Conservation (phyloP, 2,888 invertebrate species). For the Malthinus flaveolus region DNA sequence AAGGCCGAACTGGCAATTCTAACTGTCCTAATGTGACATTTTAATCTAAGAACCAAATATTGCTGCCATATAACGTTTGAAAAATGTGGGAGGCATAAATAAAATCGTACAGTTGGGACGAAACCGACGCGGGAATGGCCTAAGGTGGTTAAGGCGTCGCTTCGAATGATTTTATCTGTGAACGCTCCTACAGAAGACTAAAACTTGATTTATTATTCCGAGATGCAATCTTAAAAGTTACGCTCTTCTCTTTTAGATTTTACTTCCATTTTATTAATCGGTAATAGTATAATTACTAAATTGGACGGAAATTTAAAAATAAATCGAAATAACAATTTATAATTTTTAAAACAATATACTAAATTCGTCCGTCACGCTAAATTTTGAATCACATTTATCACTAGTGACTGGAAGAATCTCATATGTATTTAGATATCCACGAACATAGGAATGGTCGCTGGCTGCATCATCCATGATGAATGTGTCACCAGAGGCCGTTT, state of each 20-base stretch:
- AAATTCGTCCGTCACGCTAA: constrained; percentile 10
- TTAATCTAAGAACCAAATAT: constrained; percentile 43
- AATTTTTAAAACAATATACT: not conserved
- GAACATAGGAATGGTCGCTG: constrained; percentile 24
- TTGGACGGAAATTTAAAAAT: not conserved
- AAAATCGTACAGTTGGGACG: constrained; percentile 51
- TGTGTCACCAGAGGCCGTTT: constrained; percentile 44
- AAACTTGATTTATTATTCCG: constrained; percentile 52
- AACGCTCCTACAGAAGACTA: constrained; percentile 51
- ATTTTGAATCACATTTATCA: constrained; percentile 20
- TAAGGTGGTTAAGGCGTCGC: constrained; percentile 51
- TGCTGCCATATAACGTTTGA: constrained; percentile 42
- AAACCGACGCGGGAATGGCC: constrained; percentile 51
- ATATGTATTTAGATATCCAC: constrained; percentile 23
- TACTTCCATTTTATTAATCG: constrained; percentile 43
- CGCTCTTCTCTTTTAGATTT: constrained; percentile 42
- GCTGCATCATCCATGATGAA: constrained; percentile 41
- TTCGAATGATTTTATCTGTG: constrained; percentile 48
- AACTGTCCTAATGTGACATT: constrained; percentile 8
- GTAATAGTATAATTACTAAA: constrained; percentile 31
- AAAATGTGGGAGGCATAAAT: constrained; percentile 51
- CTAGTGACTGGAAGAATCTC: constrained; percentile 26
- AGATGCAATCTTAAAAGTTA: constrained; percentile 53
- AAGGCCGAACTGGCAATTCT: too few species aligned
- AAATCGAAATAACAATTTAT: too few species aligned